Evolutionary conservation across 2,797 vertebrate species (phyloP), one percentile per base, ranked within the genome.

Genomic region (Avahi laniger): DNA sequence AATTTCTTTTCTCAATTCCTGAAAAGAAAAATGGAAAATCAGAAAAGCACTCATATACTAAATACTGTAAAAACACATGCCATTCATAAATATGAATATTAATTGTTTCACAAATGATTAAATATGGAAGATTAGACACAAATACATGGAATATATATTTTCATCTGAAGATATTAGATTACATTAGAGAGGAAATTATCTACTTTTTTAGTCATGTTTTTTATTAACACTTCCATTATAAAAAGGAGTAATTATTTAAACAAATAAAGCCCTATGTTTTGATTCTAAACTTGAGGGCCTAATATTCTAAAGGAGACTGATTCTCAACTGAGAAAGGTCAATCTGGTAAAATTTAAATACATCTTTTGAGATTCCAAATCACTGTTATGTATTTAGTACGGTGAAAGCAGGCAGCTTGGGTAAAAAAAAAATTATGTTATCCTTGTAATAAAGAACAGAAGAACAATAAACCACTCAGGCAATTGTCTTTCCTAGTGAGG

Each of bases 331-430:
- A 91, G 67, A 89, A 78, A 83, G n/a, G 28, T 72, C 72, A 78
- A 41, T 38, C 17, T 54, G 30, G 72, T 73, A 91, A 93, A 78
- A 95, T 63, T 83, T 63, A 88, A 97, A 87, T 13, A 67, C 2
- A 93, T 65, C 59, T 90, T n/a, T 54, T 35, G 75, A 83, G 65
- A 89, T 48, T 78, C 38, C n/a, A 67, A 78, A 61, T 80, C 43
- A 78, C 17, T 33, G 9, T 52, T 73, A 81, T 52, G 88, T 96
- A 88, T 85, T 35, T 46, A n/a, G 22, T 38, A 46, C 69, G 84
- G 8, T 33, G 18, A 90, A 95, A 85, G 43, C 35, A 63, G 24
- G 38, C 35, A 92, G n/a, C 1, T 22, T 76, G 59, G 26, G 38
- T 89, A 63, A 85, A 96, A 86, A 33, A 48, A 43, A 14, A 61